Evolutionary conservation across 2,888 invertebrate genomes (phyloP), one percentile per base, ranked within the genome.

Genomic region (Prenolepis imparis): DNA sequence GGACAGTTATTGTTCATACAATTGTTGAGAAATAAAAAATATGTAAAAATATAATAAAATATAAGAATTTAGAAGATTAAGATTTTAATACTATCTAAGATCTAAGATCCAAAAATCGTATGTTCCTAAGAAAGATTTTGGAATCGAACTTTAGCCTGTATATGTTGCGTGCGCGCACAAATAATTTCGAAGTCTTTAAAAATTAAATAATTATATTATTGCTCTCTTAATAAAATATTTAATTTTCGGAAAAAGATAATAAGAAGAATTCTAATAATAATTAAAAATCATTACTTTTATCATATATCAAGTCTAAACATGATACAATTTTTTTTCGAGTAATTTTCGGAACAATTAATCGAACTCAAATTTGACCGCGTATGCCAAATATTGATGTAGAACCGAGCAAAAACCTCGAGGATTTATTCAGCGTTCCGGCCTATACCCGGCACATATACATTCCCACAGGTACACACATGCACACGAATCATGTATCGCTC

Each of bases 401-500:
- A 55, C 6, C 59, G 64, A 66, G 63, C 68, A 39, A 85, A 87
- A 67, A 83, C 32, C 61, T 73, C 64, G 68, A 36, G 74, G 83
- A 80, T 80, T 88, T 86, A 87, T 86, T 84, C 83, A 84, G 61
- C 74, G 80, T 44, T 67, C 83, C 73, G 72, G 80, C 52, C 55
- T 77, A 67, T 52, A 52, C 63, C 84, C 68, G 87, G 81, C 85
- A 83, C 85, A 86, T 84, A 86, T 83, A 86, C 44, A 72, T 57
- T 44, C 57, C 32, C 52, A 59, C 21, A 70, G 32, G 57, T 32
- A 59, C 78, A 44, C 44, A 73, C 59, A 59, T 41, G 87, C 87
- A 87, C 84, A 86, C 87, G 90, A 87, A 82, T 81, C 86, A 84
- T 90, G 90, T 91, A 90, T 90, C 90, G 90, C 92, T 92, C 92